Conservation (phyloP, 2,113 vertebrate genomes). For the Cygnus atratus region DNA sequence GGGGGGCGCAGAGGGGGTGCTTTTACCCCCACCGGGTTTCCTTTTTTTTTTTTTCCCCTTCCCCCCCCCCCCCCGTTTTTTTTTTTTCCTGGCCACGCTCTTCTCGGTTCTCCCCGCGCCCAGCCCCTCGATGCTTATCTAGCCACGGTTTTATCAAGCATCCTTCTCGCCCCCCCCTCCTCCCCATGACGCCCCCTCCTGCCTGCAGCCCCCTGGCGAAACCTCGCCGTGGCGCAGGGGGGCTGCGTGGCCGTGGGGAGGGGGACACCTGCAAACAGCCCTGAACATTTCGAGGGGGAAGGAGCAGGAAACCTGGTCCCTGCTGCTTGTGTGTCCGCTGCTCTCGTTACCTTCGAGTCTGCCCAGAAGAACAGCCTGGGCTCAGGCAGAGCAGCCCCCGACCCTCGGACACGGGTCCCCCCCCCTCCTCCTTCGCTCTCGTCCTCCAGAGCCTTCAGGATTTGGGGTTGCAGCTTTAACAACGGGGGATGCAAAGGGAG, state of each 20-base stretch:
- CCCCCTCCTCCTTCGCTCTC: fast-evolving
- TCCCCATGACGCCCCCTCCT: neutral
- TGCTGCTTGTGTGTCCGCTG: neutral
- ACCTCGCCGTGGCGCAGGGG: neutral
- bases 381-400: neutral
- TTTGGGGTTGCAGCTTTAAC: neutral
- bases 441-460: neutral
- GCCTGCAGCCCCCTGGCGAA: neutral
- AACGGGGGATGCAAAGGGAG: neutral
- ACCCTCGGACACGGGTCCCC: neutral
- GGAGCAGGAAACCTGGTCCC: too few species aligned
- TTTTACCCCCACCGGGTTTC: too few species aligned
- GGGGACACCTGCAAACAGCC: neutral
- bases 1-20: too few species aligned
- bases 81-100: fast-evolving
- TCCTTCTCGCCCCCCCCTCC: neutral
- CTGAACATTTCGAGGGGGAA: fast-evolving
- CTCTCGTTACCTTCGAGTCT: neutral
- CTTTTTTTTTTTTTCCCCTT: too few species aligned
- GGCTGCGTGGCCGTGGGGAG: neutral
- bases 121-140: neutral
- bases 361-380: neutral
- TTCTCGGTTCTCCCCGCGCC: too few species aligned
- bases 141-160: neutral
- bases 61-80: too few species aligned